Evolutionary conservation across 1,140 invertebrate species (phyloP), one percentile per base, ranked within the genome.

Genomic region (Leptestheria dahalacensis): DNA sequence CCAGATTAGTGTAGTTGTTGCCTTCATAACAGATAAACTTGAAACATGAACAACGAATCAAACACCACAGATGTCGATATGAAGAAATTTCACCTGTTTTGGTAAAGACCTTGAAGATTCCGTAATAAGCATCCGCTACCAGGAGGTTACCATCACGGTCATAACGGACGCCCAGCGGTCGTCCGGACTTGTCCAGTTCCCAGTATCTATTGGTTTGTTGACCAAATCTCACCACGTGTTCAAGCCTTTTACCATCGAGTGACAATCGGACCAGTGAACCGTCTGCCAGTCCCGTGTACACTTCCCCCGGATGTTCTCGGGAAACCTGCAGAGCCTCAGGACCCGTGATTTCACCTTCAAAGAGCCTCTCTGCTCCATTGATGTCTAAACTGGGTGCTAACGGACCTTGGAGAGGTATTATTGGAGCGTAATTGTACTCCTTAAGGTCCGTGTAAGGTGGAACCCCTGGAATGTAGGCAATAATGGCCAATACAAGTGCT

Each of bases 31-130:
- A 9, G 6, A 41, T 6, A n/a, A n/a, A n/a, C n/a, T n/a, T n/a
- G n/a, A n/a, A n/a, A n/a, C n/a, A n/a, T n/a, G n/a, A n/a, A n/a
- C n/a, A n/a, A n/a, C n/a, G n/a, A n/a, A 48, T 20, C 20, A n/a
- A n/a, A n/a, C n/a, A n/a, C 47, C 2, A n/a, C 47, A 18, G 2
- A 21, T 48, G 3, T 6, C 2, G 23, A 48, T 63, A 60, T 64
- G 65, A 67, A 62, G 68, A 64, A 55, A 70, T 73, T 41, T 73
- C 73, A 76, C 83, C 79, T 62, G 78, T 82, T 52, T 80, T 78
- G n/a, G 90, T 72, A 70, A 91, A 78, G 24, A 89, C 78, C 71
- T 81, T 83, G 68, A 81, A 88, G 60, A 92, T 75, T 24, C 90
- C 90, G 67, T 83, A 78, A 70, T 91, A 92, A 12, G 84, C 76